Percentiles rank a stretch among this genome's conserved stretches.
These are phyloP conservation scores for Tetramorium parvispinum DNA, from an alignment of 1,140 invertebrate species.

Conservation along the genomic window DNA sequence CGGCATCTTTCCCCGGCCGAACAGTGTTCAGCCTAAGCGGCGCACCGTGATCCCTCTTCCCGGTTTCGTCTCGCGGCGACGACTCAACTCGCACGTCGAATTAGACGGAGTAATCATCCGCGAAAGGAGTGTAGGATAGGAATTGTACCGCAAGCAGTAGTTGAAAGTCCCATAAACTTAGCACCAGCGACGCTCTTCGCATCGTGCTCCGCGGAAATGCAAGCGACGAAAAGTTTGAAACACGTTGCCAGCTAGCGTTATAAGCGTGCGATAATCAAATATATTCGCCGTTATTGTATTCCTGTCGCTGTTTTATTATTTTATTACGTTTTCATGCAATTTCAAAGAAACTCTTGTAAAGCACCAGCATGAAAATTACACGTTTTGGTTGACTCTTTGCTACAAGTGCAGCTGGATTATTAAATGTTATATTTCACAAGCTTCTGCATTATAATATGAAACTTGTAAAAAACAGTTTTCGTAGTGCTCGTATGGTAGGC, in stretches of 20 bases:
- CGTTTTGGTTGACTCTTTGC: not conserved
- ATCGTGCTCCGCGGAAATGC: not conserved
- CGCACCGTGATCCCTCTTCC: not conserved
- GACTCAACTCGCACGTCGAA: not conserved
- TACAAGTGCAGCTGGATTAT: not conserved
- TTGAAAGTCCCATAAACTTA: not conserved
- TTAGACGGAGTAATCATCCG: not conserved
- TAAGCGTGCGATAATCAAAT: not conserved
- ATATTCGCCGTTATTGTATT: not conserved
- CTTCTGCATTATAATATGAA: constrained; percentile 2
- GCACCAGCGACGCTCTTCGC: too few species aligned
- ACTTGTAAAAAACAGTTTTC: constrained; percentile 2
- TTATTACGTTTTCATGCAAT: not conserved
- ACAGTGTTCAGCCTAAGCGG: not conserved
- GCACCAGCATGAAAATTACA: not conserved
- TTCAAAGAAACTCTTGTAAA: not conserved
- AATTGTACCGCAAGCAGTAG: not conserved
- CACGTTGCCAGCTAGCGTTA: not conserved
- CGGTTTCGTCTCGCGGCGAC: not conserved
- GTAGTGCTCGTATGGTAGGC: not conserved
- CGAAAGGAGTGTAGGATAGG: not conserved
- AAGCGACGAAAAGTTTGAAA: not conserved
- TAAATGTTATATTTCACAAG: not conserved
- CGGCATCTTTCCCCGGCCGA: constrained; percentile 3
- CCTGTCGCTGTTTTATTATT: not conserved